phyloP scores from a whole-genome alignment of 2,797 vertebrate genomes.

The Catostomus latipinnis region DNA sequence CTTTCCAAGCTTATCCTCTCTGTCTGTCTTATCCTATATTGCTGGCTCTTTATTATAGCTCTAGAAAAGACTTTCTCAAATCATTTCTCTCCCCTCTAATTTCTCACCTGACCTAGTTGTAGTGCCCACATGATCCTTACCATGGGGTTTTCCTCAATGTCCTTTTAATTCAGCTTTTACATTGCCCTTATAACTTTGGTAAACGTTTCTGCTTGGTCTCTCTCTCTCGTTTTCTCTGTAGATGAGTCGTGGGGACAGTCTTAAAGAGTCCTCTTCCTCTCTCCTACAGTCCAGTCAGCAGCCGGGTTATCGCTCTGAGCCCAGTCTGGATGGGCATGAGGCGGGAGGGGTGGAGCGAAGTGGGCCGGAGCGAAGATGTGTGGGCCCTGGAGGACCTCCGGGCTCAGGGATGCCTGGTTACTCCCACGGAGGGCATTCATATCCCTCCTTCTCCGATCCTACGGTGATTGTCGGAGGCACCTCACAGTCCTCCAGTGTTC shows the following conservation, averaged over 20 bases:
- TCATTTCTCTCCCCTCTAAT: not conserved
- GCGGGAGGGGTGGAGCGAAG: constrained; percentile 64
- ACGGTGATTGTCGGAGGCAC: constrained; percentile 79
- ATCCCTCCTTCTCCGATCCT: constrained; percentile 86
- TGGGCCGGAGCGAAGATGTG: constrained; percentile 53
- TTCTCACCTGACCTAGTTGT: not conserved
- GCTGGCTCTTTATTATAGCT: constrained; percentile 14
- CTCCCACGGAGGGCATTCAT: constrained; percentile 77
- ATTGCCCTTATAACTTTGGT: constrained; percentile 43
- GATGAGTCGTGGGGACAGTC: constrained; percentile 91
- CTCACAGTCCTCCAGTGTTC: constrained; percentile 89
- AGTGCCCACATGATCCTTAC: constrained; percentile 7
- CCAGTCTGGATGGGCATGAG: constrained; percentile 85
- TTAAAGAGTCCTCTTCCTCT: constrained; percentile 87
- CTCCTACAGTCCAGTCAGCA: constrained; percentile 87
- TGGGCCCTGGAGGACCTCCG: constrained; percentile 47
- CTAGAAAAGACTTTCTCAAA: not conserved
- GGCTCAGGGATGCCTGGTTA: constrained; percentile 74
- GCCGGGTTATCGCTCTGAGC: constrained; percentile 91
- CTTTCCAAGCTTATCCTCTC: constrained; percentile 13
- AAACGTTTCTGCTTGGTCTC: constrained; percentile 50
- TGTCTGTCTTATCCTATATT: constrained; percentile 12
- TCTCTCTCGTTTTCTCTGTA: constrained; percentile 59
- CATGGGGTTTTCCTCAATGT: not conserved
- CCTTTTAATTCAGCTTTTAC: constrained; percentile 5